These are phyloP conservation scores for Ceraclea dissimilis DNA, from an alignment of 2,888 invertebrate genomes.

Conservation along the genomic window DNA sequence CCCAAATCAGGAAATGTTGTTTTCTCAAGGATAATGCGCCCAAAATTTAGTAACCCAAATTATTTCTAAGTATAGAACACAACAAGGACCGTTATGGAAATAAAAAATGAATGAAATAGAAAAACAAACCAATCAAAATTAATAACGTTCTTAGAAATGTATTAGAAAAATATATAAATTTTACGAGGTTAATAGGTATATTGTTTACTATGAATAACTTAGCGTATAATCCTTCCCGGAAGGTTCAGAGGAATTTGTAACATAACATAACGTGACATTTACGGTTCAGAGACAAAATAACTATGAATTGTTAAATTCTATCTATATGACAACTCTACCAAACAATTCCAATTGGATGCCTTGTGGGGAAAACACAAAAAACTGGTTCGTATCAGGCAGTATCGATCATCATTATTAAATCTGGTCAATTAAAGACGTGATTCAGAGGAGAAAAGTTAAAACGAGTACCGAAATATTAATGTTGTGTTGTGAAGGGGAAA, in stretches of 20 bases:
- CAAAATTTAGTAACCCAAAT: neutral
- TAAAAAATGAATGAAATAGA: neutral
- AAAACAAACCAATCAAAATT: neutral
- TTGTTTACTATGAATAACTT: neutral
- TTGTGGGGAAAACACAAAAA: too few relatives aligned
- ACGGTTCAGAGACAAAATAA: neutral
- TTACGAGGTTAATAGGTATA: neutral
- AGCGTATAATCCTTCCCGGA: neutral
- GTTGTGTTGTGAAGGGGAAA: neutral
- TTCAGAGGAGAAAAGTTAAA: too few relatives aligned
- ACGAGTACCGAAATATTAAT: too few relatives aligned
- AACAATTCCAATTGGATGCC: too few relatives aligned
- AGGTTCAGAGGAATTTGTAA: neutral
- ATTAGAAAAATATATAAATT: neutral
- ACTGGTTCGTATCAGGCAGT: too few relatives aligned
- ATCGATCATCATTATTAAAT: too few relatives aligned
- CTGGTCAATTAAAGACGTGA: too few relatives aligned
- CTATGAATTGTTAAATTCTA: too few relatives aligned
- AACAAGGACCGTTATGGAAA: neutral
- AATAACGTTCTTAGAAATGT: neutral
- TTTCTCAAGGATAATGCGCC: too few relatives aligned
- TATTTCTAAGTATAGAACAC: neutral
- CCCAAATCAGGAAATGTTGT: too few relatives aligned
- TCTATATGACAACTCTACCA: too few relatives aligned
- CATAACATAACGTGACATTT: too few relatives aligned